Evolutionary conservation across 1,140 invertebrate genomes (phyloP), one percentile per base, ranked within the genome.

Genomic region (Vanessa atalanta): DNA sequence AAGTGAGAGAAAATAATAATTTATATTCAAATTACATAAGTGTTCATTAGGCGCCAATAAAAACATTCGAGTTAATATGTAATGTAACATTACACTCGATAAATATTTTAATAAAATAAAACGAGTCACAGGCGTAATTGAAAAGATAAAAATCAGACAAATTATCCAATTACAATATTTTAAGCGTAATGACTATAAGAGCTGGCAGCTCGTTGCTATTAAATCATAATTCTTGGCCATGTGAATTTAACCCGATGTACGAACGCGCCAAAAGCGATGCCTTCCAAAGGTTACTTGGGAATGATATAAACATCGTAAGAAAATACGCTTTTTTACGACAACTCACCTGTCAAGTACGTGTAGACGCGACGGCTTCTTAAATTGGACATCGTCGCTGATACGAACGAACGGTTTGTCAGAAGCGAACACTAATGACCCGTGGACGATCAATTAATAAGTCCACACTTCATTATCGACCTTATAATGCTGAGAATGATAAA

Each of bases 81-180:
- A 67, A 73, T 26, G 47, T 63, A 51, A 65, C 43, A 65, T 50
- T 57, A 60, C 15, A 23, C n/a, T 67, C 67, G 53, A 57, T 26
- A 51, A 47, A 53, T 72, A 73, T 69, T 73, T 66, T 70, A 67
- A 70, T 67, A 77, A 80, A 81, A 79, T 69, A 57, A 73, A 77
- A 76, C 74, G 48, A 68, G 60, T 73, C 72, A 64, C 66, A 72
- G 78, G 73, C 70, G 75, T 83, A 82, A 83, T 84, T 84, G 80
- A 80, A 78, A 84, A 82, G 85, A 84, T 87, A 84, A 83, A 74
- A 78, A 84, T 86, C 85, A 66, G 72, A 82, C 80, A 84, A 82
- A 83, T 88, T 85, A 80, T 80, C 76, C 82, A 83, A 85, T 87
- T 83, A 86, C 71, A 83, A 82, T 81, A 84, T 85, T 80, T 79